Percentiles rank a stretch among this genome's conserved stretches.
phyloP scores from a whole-genome alignment of 2,888 invertebrate species.

The Copidosoma aretas region DNA sequence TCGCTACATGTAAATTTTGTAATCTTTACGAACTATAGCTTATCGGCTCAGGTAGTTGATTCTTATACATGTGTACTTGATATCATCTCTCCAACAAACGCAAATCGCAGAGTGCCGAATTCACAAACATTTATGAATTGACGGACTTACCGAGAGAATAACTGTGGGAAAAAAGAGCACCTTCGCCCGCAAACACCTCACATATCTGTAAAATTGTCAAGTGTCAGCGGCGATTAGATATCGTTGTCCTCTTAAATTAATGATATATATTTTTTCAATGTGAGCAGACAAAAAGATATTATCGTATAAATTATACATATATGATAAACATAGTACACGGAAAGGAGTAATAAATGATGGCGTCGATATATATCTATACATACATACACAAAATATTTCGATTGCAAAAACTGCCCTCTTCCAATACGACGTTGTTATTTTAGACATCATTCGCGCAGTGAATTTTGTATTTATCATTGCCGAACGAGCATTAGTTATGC shows the following conservation, averaged over 20 bases:
- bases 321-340: too few relatives aligned
- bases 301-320: too few relatives aligned
- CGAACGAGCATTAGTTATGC: background rate
- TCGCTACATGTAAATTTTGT: slow-evolving; percentile 33
- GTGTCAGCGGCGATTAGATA: slow-evolving; percentile 42
- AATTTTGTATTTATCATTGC: slow-evolving; percentile 1
- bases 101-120: background rate
- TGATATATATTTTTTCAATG: slow-evolving; percentile 58
- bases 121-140: background rate
- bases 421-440: too few relatives aligned
- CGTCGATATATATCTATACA: too few relatives aligned
- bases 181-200: slow-evolving; percentile 21
- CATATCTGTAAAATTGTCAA: slow-evolving; percentile 47
- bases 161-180: background rate
- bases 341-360: too few relatives aligned
- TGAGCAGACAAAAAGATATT: slow-evolving; percentile 40
- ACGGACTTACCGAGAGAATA: slow-evolving; percentile 5
- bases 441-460: background rate
- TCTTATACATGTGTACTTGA: slow-evolving; percentile 23
- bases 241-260: slow-evolving; percentile 48
- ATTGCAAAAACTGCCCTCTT: too few relatives aligned
- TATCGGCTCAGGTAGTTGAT: slow-evolving; percentile 20
- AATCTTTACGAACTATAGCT: slow-evolving; percentile 25
- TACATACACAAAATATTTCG: too few relatives aligned
- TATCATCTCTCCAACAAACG: background rate